phyloP scores from a whole-genome alignment of 2,888 invertebrate species.

The Cistogaster globosa region DNA sequence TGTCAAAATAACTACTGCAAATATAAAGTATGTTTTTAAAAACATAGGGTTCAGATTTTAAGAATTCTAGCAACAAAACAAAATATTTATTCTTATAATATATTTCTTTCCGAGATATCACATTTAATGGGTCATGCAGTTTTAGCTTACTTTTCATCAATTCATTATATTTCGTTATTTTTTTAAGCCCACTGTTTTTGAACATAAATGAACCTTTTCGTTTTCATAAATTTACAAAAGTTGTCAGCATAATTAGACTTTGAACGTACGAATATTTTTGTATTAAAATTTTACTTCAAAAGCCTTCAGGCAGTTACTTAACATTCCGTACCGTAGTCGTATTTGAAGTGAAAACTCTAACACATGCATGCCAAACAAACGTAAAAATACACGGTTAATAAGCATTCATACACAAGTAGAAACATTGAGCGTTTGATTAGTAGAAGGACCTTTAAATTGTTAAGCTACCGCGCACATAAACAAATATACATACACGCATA shows the following conservation, averaged over 20 bases:
- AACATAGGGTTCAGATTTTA: too few species aligned
- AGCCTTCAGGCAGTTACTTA: conserved; percentile 70
- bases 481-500: background rate
- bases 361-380: background rate
- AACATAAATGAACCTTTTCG: conserved; percentile 11
- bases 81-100: too few species aligned
- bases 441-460: conserved; percentile 66
- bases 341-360: conserved; percentile 4
- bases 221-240: conserved; percentile 58
- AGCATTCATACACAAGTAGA: conserved; percentile 16
- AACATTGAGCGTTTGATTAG: conserved; percentile 58
- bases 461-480: conserved; percentile 20
- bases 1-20: too few species aligned
- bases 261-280: conserved; percentile 40
- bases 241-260: conserved; percentile 70
- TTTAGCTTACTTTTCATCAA: background rate
- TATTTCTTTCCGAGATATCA: too few species aligned
- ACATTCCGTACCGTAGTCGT: conserved; percentile 47
- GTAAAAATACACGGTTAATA: conserved; percentile 15
- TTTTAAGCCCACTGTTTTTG: conserved; percentile 17
- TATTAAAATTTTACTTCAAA: conserved; percentile 30
- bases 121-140: too few species aligned
- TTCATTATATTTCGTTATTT: background rate
- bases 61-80: too few species aligned
- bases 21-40: too few species aligned